A percentile compares a stretch with the other conserved stretches of the same genome.
phyloP scores from a whole-genome alignment of 1,140 invertebrate genomes.

The Wasmannia auropunctata region DNA sequence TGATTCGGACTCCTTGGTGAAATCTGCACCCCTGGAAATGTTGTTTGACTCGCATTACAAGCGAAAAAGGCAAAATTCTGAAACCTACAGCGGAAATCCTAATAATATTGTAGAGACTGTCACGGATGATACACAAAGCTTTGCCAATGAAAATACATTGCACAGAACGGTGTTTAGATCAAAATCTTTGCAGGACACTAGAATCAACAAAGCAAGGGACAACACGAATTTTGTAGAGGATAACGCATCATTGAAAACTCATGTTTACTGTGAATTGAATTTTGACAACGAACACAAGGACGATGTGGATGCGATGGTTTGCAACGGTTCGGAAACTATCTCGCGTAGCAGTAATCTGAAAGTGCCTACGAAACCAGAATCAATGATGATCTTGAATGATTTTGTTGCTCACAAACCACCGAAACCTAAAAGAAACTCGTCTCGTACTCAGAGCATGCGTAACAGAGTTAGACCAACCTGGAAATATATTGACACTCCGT shows the following conservation, averaged over 20 bases:
- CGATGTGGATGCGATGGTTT: slow-evolving; percentile 46
- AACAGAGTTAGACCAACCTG: slow-evolving; percentile 77
- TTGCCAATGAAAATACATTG: slow-evolving; percentile 13
- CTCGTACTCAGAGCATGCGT: slow-evolving; percentile 81
- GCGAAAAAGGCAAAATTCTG: slow-evolving; percentile 79
- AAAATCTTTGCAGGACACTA: slow-evolving; percentile 84
- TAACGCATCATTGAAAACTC: slow-evolving; percentile 67
- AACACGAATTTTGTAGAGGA: slow-evolving; percentile 69
- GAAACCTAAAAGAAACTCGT: slow-evolving; percentile 82
- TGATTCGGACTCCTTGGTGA: slow-evolving; percentile 87
- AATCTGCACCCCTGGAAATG: slow-evolving; percentile 91
- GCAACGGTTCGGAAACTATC: slow-evolving; percentile 58
- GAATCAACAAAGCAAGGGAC: slow-evolving; percentile 72
- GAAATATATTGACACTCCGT: slow-evolving; percentile 79
- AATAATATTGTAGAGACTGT: slow-evolving; percentile 67
- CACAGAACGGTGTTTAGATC: slow-evolving; percentile 82
- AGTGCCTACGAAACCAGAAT: slow-evolving; percentile 74
- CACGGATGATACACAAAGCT: slow-evolving; percentile 8
- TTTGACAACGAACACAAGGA: slow-evolving; percentile 69
- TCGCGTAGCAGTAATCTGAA: slow-evolving; percentile 73
- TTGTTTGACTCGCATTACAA: slow-evolving; percentile 86
- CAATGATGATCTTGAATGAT: slow-evolving; percentile 81
- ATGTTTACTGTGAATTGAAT: slow-evolving; percentile 79
- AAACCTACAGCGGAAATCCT: slow-evolving; percentile 77
- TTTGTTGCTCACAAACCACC: slow-evolving; percentile 85